Base-by-base conservation (phyloP, 2,113 vertebrate species). In the Passer montanus region DNA sequence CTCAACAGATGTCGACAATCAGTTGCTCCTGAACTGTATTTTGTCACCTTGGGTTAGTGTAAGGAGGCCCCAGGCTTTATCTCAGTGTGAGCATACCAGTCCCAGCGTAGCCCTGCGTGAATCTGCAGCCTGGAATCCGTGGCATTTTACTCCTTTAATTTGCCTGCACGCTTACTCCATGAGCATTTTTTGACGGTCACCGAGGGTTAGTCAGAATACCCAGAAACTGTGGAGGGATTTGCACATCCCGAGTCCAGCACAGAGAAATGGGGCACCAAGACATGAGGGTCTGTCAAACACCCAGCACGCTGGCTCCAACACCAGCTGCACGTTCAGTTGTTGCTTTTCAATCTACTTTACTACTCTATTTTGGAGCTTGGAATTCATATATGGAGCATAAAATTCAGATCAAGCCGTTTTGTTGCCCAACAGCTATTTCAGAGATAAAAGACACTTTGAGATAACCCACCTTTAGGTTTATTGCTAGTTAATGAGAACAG, bases 271-370 rank as follows among this genome's bases (percentile, higher is more conserved):
- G 30, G 75, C 87, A 31, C 62, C 22, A 18, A 83, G 74, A 37
- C 87, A 68, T 4, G 1, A 3, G 79, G 68, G 76, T 59, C 76
- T 53, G 52, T 64, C 88, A 86, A 84, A 62, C 78, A 56, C 13
- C 49, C 84, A 82, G 66, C 62, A 72, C 1, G 4, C 27, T 1
- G 0, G 41, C 83, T 59, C 33, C 0, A 84, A 67, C 72, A 75
- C 90, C 90, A 96, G 88, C 90, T 96, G 94, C 92, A 20, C 31
- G 14, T 74, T 93, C 94, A 96, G 93, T 95, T 93, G 94, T 59
- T 93, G 76, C 93, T 93, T 93, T 96, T 92, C 88, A 91, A 81
- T 94, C 92, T 81, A 75, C 76, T 95, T 89, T 75, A 87, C 56
- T 46, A 33, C 63, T 56, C 72, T 70, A 9, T 53, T 83, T 88